Percentiles rank a stretch among this genome's conserved stretches.
These are phyloP conservation scores for Cephonodes hylas DNA, from an alignment of 2,888 invertebrate species.

Conservation along the genomic window DNA sequence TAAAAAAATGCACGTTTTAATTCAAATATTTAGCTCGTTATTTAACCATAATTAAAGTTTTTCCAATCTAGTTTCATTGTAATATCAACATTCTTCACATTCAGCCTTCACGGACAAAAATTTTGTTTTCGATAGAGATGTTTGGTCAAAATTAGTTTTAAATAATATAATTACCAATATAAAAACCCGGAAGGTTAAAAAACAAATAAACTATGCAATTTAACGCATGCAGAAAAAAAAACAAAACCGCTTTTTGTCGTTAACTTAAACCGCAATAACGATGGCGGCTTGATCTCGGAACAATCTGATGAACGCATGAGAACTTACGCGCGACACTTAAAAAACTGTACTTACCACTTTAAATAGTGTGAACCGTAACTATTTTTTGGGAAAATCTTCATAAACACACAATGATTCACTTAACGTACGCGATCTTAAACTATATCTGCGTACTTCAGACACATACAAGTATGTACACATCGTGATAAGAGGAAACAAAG, in stretches of 20 bases:
- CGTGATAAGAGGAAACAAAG: conserved; percentile 18
- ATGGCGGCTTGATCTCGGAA: conserved; percentile 55
- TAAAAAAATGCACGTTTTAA: too few species aligned
- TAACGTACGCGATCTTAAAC: conserved; percentile 9
- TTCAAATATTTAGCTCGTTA: too few species aligned
- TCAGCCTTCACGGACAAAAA: too few species aligned
- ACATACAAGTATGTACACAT: too few species aligned
- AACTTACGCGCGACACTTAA: conserved; percentile 54
- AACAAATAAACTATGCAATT: neutral
- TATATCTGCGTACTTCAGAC: conserved; percentile 24
- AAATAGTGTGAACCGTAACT: conserved; percentile 49
- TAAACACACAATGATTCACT: conserved; percentile 28
- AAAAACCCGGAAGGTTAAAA: too few species aligned
- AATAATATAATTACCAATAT: too few species aligned
- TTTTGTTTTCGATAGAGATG: too few species aligned
- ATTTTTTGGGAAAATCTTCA: conserved; percentile 27
- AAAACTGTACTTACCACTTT: conserved; percentile 57
- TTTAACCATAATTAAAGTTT: too few species aligned
- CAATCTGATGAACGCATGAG: conserved; percentile 71
- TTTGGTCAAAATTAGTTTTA: neutral
- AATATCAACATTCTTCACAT: too few species aligned
- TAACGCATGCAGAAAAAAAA: neutral
- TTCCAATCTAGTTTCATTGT: too few species aligned
- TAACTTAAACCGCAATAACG: conserved; percentile 35
- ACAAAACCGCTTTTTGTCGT: conserved; percentile 9